Percentiles rank a stretch among this genome's conserved stretches.
Conservation (phyloP, 2,113 vertebrate species). For the Cryptoleucopteryx plumbea region DNA sequence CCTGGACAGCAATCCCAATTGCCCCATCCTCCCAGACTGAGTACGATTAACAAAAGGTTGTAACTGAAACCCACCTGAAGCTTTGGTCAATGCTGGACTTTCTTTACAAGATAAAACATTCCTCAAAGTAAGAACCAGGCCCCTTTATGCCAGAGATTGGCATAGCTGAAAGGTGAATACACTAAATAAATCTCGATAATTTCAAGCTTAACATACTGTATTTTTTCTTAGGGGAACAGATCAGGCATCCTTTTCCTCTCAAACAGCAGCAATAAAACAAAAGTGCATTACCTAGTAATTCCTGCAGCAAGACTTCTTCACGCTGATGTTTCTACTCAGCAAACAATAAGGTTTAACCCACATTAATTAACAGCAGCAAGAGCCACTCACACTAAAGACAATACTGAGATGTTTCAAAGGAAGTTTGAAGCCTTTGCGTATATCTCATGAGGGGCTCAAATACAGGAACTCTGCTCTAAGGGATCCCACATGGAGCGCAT, state of each 20-base stretch:
- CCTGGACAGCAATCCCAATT: neutral
- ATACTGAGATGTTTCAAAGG: neutral
- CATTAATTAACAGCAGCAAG: neutral
- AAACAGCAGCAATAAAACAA: neutral
- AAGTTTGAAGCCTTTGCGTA: neutral
- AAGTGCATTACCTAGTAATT: neutral
- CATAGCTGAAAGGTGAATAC: neutral
- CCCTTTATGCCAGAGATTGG: neutral
- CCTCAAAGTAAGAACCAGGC: neutral
- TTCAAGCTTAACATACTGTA: neutral
- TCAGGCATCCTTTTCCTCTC: neutral
- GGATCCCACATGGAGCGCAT: neutral
- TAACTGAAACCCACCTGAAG: neutral
- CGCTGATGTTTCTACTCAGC: neutral
- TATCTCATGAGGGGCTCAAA: neutral
- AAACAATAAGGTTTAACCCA: neutral
- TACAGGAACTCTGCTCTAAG: neutral
- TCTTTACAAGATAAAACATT: neutral
- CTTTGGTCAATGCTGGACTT: neutral
- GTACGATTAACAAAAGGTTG: fast-evolving
- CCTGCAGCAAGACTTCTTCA: neutral
- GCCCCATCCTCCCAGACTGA: neutral
- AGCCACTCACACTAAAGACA: neutral
- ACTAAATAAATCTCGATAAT: neutral
- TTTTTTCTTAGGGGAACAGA: neutral